Evolutionary conservation across 2,113 vertebrate species (phyloP), one percentile per base, ranked within the genome.

Genomic region (Bostrychus sinensis): DNA sequence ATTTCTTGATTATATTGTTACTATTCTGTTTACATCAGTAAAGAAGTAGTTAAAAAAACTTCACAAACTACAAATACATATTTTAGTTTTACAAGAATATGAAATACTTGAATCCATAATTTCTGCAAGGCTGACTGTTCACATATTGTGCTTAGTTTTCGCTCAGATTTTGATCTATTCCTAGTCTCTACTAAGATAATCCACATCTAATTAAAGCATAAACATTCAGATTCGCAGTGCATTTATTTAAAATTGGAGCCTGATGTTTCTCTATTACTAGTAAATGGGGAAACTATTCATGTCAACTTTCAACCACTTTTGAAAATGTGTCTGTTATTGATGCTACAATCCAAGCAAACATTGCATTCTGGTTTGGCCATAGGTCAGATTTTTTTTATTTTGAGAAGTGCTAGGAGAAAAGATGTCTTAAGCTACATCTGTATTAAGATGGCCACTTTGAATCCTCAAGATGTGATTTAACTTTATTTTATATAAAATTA

Each of bases 361-460:
- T 48, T 37, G 19, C 19, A 28, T 30, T 37, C 48, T 41, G 7
- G 13, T 34, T 19, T 17, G 32, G 45, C 9, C 6, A 3, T 16
- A 56, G 22, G 39, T 57, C 6, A 11, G 20, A 14, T 36, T 66
- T 5, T 12, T n/a, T n/a, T n/a, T n/a, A n/a, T n/a, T 25, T 17
- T 46, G 14, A 56, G 32, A 43, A 19, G 26, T 10, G 5, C 51
- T 13, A 23, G 68, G 30, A 42, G 22, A 41, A 61, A 55, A 14
- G 41, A 51, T 48, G 72, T 79, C 69, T 72, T 84, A 67, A 53
- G 57, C 70, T 9, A 11, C 12, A 25, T 75, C 62, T 80, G 63
- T 72, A 62, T 60, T 17, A 59, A 51, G 58, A 56, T 3, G 46
- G 57, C 34, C 9, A 13, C 53, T 78, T 78, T 62, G 30, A 65